Base-by-base conservation (phyloP, 2,888 invertebrate species). In the Seira sanloemensis region DNA sequence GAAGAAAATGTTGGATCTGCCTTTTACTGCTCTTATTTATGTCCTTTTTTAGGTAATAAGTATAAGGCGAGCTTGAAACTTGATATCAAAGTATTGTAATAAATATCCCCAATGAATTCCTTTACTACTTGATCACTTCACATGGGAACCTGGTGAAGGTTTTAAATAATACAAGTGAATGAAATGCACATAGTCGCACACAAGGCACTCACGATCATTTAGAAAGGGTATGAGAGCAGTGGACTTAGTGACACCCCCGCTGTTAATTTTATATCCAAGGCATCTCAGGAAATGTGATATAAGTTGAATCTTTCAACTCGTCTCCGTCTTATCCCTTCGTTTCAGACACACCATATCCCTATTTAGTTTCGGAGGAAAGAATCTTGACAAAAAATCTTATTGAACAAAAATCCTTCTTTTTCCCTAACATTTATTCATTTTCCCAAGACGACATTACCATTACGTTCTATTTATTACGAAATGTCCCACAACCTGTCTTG, bases 311-410 rank as follows among this genome's bases (percentile, higher is more conserved):
- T 68, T 69, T 79, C 68, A 62, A 62, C 62, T n/a, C 62, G 23
- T 21, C 62, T 62, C n/a, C 62, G 62, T 62, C 21, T 62, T 23
- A 21, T n/a, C n/a, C 62, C 25, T 25, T 18, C 26, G 25, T 26
- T 27, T 37, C 18, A 4, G 24, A n/a, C 62, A 62, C 62, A 62
- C 19, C 19, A 62, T 62, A 62, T 62, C 62, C 71, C 71, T 71
- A 23, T 66, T 19, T 69, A 86, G 82, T 75, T 81, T 50, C 19
- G 62, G 78, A 79, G 77, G 78, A 72, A 66, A 62, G 86, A 86
- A 89, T 88, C 88, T 88, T 88, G 88, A 89, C 89, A 89, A 88
- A 82, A 86, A 85, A 88, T 89, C 87, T 88, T 88, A 89, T 88
- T 88, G 88, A 88, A 88, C 86, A 87, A 89, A 88, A 88, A 89